These are phyloP conservation scores for Varanus salvator DNA, from an alignment of 2,113 vertebrate species.

Conservation along the genomic window DNA sequence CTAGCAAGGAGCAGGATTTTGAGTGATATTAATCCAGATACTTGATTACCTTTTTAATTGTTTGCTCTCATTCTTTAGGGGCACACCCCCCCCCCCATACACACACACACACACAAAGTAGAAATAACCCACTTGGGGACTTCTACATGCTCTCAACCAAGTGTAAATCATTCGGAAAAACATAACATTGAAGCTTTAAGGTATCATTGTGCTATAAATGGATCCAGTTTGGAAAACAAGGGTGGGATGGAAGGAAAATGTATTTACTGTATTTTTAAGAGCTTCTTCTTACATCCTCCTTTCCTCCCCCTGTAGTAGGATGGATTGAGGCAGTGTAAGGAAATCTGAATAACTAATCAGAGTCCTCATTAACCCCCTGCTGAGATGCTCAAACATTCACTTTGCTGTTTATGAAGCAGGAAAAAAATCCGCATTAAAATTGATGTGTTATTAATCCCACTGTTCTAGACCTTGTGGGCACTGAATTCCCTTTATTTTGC, in stretches of 20 bases:
- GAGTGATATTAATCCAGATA: background rate
- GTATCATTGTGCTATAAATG: background rate
- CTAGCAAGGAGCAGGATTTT: background rate
- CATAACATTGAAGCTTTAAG: background rate
- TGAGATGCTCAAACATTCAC: slow-evolving; percentile 90
- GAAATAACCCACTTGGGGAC: background rate
- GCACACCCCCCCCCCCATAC: too few species aligned
- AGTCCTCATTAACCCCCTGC: slow-evolving; percentile 93
- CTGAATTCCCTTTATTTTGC: slow-evolving; percentile 52
- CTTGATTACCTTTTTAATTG: background rate
- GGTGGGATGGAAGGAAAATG: slow-evolving; percentile 7
- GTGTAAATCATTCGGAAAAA: background rate
- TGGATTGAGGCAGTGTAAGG: slow-evolving; percentile 74
- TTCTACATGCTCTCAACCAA: background rate
- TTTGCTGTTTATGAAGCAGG: slow-evolving; percentile 86
- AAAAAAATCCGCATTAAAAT: slow-evolving; percentile 78
- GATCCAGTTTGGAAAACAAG: slow-evolving; percentile 4
- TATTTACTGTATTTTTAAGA: slow-evolving; percentile 37
- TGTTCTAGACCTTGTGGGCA: slow-evolving; percentile 64
- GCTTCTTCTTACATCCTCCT: slow-evolving; percentile 49
- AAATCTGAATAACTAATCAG: slow-evolving; percentile 93
- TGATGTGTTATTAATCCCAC: slow-evolving; percentile 82
- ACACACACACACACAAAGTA: background rate
- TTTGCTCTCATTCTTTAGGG: background rate
- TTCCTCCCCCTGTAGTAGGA: slow-evolving; percentile 61